phyloP scores from a whole-genome alignment of 2,797 vertebrate species.

The Sebastes elongatus region DNA sequence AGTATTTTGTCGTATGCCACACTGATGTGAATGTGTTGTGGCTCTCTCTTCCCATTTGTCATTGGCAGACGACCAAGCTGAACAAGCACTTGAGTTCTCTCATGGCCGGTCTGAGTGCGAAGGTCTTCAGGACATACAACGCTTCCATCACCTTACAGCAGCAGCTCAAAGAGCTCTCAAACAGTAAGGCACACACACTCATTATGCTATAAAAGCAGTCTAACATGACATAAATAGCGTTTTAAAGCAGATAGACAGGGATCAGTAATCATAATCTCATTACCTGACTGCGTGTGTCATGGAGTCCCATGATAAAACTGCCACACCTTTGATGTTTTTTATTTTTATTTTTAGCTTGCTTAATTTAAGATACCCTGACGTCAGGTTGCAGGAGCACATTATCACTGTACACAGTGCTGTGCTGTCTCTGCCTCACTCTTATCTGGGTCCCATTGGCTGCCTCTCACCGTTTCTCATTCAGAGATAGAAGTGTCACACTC shows the following conservation, averaged over 20 bases:
- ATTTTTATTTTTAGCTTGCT: conserved; percentile 32
- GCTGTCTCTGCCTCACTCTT: conserved; percentile 35
- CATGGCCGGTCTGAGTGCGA: conserved; percentile 85
- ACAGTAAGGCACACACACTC: conserved; percentile 64
- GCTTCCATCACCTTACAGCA: conserved; percentile 84
- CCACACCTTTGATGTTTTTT: neutral
- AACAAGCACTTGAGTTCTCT: conserved; percentile 82
- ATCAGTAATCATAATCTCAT: neutral
- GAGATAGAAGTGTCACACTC: conserved; percentile 52
- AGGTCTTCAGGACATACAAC: conserved; percentile 86
- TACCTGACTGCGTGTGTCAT: conserved; percentile 16
- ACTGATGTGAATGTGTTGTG: neutral
- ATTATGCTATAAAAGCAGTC: neutral
- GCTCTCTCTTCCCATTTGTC: neutral
- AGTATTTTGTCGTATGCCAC: neutral
- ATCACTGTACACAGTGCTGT: conserved; percentile 15
- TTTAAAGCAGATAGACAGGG: neutral
- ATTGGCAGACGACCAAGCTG: conserved; percentile 66
- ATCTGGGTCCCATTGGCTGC: conserved; percentile 42
- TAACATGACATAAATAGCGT: neutral
- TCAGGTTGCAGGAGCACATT: conserved; percentile 15
- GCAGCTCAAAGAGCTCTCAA: conserved; percentile 82
- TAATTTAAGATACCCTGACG: conserved; percentile 17
- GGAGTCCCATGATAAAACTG: conserved; percentile 15
- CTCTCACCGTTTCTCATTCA: conserved; percentile 44